Conservation (phyloP, 1,140 invertebrate genomes). For the Drosophila lacteicornis region DNA sequence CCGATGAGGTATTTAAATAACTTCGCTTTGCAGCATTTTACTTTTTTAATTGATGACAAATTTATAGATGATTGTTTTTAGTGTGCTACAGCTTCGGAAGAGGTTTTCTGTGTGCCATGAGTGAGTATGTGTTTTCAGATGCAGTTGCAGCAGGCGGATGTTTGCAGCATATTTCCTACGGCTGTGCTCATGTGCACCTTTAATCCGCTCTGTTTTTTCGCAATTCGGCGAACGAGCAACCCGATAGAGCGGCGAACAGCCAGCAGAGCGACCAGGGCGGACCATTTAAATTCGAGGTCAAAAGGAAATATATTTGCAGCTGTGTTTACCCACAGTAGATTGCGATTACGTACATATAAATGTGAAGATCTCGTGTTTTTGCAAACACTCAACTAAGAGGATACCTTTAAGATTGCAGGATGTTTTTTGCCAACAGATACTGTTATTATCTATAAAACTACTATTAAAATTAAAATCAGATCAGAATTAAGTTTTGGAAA, state of each 20-base stretch:
- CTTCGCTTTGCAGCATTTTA: neutral
- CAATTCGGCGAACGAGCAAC: constrained; percentile 57
- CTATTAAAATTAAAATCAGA: neutral
- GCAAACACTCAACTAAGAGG: constrained; percentile 14
- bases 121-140: constrained; percentile 75
- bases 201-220: constrained; percentile 75
- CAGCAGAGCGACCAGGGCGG: constrained; percentile 53
- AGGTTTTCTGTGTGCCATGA: constrained; percentile 30
- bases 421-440: neutral
- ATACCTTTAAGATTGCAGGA: constrained; percentile 6
- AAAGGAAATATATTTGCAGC: constrained; percentile 78
- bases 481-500: neutral
- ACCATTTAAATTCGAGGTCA: constrained; percentile 79
- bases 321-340: constrained; percentile 74
- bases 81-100: constrained; percentile 26
- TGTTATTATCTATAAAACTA: neutral
- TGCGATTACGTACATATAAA: constrained; percentile 50
- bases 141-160: constrained; percentile 84
- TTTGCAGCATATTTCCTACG: constrained; percentile 82
- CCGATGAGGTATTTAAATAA: neutral
- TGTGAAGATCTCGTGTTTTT: constrained; percentile 19
- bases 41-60: neutral
- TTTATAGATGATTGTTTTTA: constrained; percentile 4
- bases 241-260: constrained; percentile 62
- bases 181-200: constrained; percentile 80